Base-by-base conservation (phyloP, 2,797 vertebrate genomes). In the Crax fasciolata region DNA sequence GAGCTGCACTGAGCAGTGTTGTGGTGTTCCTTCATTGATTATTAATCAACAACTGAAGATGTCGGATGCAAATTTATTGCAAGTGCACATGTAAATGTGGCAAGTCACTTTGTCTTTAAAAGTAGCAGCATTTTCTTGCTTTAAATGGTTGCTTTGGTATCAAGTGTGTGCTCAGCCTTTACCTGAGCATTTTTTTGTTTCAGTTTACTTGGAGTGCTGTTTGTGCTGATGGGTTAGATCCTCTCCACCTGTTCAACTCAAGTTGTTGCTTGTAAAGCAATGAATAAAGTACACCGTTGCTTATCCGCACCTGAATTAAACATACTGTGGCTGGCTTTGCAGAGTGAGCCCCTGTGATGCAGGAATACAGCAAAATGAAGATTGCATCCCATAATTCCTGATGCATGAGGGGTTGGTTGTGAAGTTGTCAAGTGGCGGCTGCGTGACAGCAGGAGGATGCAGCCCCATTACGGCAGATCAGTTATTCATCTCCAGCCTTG, bases 401-500 rank as follows among this genome's bases (percentile, higher is more conserved):
- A 35, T 62, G 13, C 0, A 0, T 25, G 23, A 35, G 43, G 35
- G 10, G 2, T 65, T 72, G 58, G 48, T 67, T 54, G 17, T 13
- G 3, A 52, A 28, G 71, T 68, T 85, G 70, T 32, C 35, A 77
- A 23, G 65, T 12, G 55, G 65, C 54, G 44, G 28, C 71, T 68
- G 61, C 1, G 3, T 68, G 81, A 41, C 35, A 68, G 72, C 59
- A 68, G 81, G 35, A 62, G 39, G 61, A 57, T 68, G 20, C 10
- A 68, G 20, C 38, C 67, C 76, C 57, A 92, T 76, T 77, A 80
- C 89, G 49, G 51, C 35, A 87, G 87, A 89, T 55, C 0, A 16
- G 44, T 84, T 89, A 68, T 86, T 89, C 93, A 43, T 83, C 62
- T 62, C 61, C 58, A 51, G 73, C 20, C 38, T 77, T 80, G 78